Percentiles rank a stretch among this genome's conserved stretches.
These are phyloP conservation scores for Prochilodus magdalenae DNA, from an alignment of 2,113 vertebrate species.

Conservation along the genomic window DNA sequence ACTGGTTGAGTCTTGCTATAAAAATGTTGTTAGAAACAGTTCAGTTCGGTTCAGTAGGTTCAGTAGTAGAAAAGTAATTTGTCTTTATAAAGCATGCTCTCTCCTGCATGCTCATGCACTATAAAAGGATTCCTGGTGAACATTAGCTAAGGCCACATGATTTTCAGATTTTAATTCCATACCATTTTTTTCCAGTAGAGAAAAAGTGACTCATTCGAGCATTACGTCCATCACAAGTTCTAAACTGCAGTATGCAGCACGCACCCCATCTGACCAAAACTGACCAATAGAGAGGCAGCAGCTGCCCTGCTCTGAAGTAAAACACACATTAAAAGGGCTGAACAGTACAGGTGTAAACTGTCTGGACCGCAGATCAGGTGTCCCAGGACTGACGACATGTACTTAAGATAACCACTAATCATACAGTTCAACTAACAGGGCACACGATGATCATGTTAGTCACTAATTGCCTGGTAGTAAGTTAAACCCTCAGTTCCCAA, in stretches of 20 bases:
- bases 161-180: not conserved
- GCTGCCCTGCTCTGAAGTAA: not conserved
- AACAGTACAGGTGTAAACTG: not conserved
- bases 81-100: not conserved
- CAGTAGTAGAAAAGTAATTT: not conserved
- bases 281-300: not conserved
- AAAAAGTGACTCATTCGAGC: not conserved
- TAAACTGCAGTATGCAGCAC: not conserved
- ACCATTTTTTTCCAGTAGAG: not conserved
- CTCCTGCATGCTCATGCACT: not conserved
- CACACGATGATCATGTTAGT: not conserved
- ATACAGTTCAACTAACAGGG: not conserved
- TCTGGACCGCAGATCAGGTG: not conserved
- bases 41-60: too few relatives aligned
- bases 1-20: not conserved
- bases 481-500: not conserved
- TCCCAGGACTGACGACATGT: not conserved
- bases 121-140: conserved; percentile 8
- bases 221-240: not conserved
- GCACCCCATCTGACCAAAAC: conserved; percentile 11
- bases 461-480: not conserved
- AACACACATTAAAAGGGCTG: not conserved
- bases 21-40: not conserved
- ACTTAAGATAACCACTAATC: not conserved
- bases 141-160: conserved; percentile 35